Conservation (phyloP, 1,140 invertebrate species). For the Cydia strobilella region DNA sequence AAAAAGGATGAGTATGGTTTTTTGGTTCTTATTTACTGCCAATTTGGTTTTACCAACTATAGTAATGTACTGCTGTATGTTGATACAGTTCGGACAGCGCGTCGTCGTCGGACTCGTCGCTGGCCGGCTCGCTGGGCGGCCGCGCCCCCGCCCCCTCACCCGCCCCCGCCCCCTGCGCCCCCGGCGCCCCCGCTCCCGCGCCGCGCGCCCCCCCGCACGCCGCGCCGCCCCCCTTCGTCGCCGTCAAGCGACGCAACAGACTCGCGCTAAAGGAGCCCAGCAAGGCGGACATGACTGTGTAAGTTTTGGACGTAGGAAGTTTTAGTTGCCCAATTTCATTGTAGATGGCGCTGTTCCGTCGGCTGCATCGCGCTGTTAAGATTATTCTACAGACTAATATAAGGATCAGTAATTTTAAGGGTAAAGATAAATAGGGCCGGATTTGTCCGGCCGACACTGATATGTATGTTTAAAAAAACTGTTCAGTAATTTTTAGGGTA, state of each 20-base stretch:
- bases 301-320: slow-evolving; percentile 36
- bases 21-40: too few relatives aligned
- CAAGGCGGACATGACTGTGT: slow-evolving; percentile 73
- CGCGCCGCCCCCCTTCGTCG: slow-evolving; percentile 50
- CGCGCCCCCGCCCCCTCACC: slow-evolving; percentile 51
- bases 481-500: too few relatives aligned
- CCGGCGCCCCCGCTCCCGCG: slow-evolving; percentile 47
- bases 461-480: too few relatives aligned
- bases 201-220: slow-evolving; percentile 34
- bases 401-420: too few relatives aligned
- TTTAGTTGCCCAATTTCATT: too few relatives aligned
- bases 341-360: too few relatives aligned
- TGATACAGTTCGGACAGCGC: slow-evolving; percentile 72
- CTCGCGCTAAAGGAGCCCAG: slow-evolving; percentile 60
- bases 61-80: not conserved
- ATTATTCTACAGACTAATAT: too few relatives aligned
- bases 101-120: slow-evolving; percentile 72
- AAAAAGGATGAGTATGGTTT: too few relatives aligned
- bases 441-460: too few relatives aligned
- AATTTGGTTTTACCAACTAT: too few relatives aligned
- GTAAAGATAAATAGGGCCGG: too few relatives aligned
- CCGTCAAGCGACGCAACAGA: slow-evolving; percentile 60
- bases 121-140: slow-evolving; percentile 65
- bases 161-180: slow-evolving; percentile 52
- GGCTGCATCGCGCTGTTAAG: too few relatives aligned